phyloP scores from a whole-genome alignment of 92 coral and sea anemone species.

The Palythoa grandis region DNA sequence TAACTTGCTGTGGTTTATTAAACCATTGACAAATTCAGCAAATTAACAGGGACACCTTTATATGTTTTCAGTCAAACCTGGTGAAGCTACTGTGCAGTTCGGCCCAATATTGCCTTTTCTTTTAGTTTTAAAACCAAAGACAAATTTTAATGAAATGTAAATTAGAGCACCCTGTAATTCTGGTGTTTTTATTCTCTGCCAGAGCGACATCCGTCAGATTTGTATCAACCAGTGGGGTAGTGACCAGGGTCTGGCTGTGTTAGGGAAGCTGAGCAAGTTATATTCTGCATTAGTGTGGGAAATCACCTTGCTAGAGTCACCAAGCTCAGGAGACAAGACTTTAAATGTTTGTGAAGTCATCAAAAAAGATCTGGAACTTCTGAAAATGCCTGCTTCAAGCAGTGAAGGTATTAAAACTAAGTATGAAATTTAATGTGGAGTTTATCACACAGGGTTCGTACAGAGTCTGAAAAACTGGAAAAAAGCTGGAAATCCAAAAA shows the following conservation, averaged over 20 bases:
- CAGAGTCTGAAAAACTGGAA: too few species aligned
- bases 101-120: too few species aligned
- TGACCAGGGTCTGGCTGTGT: slow-evolving; percentile 72
- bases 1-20: too few species aligned
- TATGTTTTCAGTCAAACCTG: too few species aligned
- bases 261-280: slow-evolving; percentile 79
- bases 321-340: slow-evolving; percentile 62
- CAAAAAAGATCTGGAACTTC: slow-evolving; percentile 63
- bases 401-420: slow-evolving; percentile 45
- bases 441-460: background rate
- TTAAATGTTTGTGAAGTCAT: slow-evolving; percentile 51
- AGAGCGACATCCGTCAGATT: slow-evolving; percentile 88
- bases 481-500: background rate
- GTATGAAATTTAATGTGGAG: background rate
- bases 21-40: too few species aligned
- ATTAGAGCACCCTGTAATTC: too few species aligned
- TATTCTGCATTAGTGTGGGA: slow-evolving; percentile 95
- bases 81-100: too few species aligned
- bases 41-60: too few species aligned
- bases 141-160: too few species aligned
- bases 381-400: slow-evolving; percentile 44
- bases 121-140: too few species aligned
- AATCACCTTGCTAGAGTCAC: slow-evolving; percentile 82
- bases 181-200: background rate
- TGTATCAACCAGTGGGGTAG: slow-evolving; percentile 97